Evolutionary conservation across 2,888 invertebrate genomes (phyloP).

Genomic region (Strigamia crassipes): DNA sequence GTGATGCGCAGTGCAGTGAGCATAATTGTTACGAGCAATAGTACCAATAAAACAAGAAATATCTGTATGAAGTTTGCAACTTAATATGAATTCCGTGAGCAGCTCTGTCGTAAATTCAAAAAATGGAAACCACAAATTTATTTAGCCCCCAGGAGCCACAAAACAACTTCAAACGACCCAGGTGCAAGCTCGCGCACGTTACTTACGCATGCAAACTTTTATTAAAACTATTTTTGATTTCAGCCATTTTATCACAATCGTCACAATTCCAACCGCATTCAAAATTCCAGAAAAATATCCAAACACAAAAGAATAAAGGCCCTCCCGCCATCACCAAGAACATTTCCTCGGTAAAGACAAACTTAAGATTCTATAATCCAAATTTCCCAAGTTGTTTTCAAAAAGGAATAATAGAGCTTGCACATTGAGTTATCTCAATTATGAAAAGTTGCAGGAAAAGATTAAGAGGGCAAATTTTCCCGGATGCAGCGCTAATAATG

Average conservation of each 20-base stretch:
- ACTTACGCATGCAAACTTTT: too few relatives aligned
- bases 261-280: too few relatives aligned
- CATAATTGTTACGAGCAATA: too few relatives aligned
- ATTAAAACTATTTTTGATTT: too few relatives aligned
- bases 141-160: too few relatives aligned
- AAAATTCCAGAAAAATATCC: neutral
- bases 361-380: conserved; percentile 11
- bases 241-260: too few relatives aligned
- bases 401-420: conserved; percentile 31
- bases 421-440: conserved; percentile 38
- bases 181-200: too few relatives aligned
- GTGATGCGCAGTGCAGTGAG: neutral
- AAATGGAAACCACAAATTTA: neutral
- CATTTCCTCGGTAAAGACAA: neutral
- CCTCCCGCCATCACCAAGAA: neutral
- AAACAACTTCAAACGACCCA: too few relatives aligned
- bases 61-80: too few relatives aligned
- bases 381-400: conserved; percentile 25
- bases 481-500: conserved; percentile 14
- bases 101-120: neutral
- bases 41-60: too few relatives aligned
- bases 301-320: neutral
- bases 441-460: conserved; percentile 32
- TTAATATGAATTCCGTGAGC: too few relatives aligned
- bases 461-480: conserved; percentile 26